Base-by-base conservation (phyloP, 53 echinoderm and acorn worm genomes). In the Glandiceps talaboti region DNA sequence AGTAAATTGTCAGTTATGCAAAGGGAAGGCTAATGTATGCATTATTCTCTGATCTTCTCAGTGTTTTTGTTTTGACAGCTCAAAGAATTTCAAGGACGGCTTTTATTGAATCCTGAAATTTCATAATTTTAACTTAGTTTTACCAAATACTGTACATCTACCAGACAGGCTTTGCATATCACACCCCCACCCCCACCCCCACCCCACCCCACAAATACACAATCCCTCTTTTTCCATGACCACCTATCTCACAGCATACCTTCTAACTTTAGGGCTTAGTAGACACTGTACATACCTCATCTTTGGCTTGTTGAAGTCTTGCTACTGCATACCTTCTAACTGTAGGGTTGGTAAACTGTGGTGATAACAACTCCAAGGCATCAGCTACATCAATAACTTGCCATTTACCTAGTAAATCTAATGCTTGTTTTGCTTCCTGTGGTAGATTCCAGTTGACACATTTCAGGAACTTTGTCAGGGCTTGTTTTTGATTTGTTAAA, bases 401-500 rank as follows among this genome's bases (percentile, higher is more conserved):
- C 99, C 99, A 99, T 32, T 81, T 87, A 74, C 88, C 72, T 29
- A 94, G 86, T 25, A 99, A 81, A 32, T 99, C 97, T 75, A 99
- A 64, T 6, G 93, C 99, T 76, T 99, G 99, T 33, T 85, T 89
- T 78, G 91, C 99, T 81, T 99, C 97, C 77, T 89, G 99, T 20
- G 91, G 82, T 20, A 94, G 89, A 75, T 93, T 91, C 99, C 99
- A 99, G 76, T 99, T 99, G 29, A 94, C 93, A 74, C 93, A 93
- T 77, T 94, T 94, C 30, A 99, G 87, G 82, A 99, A 99, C 90
- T 99, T 99, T 27, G 99, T 99, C 32, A 99, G 88, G 27, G 99
- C 99, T 32, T 85, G 87, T 82, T 91, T 94, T 84, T 99, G 99
- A 83, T 89, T 91, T 86, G 93, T 94, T 64, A 99, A 88, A 75